These are phyloP conservation scores for Pentalonia nigronervosa DNA, from an alignment of 1,140 invertebrate species.

Conservation along the genomic window DNA sequence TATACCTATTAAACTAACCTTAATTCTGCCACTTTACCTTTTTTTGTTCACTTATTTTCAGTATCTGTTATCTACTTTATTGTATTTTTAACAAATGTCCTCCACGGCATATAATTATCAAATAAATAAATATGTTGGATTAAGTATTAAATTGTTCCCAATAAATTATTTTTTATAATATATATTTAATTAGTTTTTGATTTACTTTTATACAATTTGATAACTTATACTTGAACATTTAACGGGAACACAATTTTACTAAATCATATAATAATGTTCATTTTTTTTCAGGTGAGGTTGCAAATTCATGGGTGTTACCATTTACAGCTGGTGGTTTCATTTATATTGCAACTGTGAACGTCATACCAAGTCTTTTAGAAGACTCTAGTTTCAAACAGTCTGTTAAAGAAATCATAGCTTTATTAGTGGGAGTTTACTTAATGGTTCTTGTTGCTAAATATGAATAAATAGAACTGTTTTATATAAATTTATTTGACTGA, in stretches of 20 bases:
- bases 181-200: background rate
- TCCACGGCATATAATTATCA: too few relatives aligned
- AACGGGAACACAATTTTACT: too few relatives aligned
- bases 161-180: too few relatives aligned
- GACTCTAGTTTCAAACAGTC: conserved; percentile 86
- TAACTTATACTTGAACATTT: background rate
- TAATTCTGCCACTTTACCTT: too few relatives aligned
- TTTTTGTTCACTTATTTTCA: too few relatives aligned
- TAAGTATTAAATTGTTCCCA: too few relatives aligned
- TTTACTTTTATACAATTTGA: background rate
- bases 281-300: conserved; percentile 71
- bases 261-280: background rate
- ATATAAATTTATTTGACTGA: conserved; percentile 13
- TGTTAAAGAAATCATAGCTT: conserved; percentile 83
- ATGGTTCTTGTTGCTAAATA: conserved; percentile 90
- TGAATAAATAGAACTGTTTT: conserved; percentile 70
- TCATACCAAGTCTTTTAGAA: conserved; percentile 91
- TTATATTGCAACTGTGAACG: conserved; percentile 96
- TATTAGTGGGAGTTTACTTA: conserved; percentile 86
- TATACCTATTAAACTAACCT: too few relatives aligned
- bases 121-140: too few relatives aligned
- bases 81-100: too few relatives aligned
- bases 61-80: too few relatives aligned
- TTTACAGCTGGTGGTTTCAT: conserved; percentile 98
- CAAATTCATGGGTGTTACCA: conserved; percentile 86